Evolutionary conservation across 2,888 invertebrate species (phyloP), one percentile per base, ranked within the genome.

Genomic region (Macrostomum cliftonense): DNA sequence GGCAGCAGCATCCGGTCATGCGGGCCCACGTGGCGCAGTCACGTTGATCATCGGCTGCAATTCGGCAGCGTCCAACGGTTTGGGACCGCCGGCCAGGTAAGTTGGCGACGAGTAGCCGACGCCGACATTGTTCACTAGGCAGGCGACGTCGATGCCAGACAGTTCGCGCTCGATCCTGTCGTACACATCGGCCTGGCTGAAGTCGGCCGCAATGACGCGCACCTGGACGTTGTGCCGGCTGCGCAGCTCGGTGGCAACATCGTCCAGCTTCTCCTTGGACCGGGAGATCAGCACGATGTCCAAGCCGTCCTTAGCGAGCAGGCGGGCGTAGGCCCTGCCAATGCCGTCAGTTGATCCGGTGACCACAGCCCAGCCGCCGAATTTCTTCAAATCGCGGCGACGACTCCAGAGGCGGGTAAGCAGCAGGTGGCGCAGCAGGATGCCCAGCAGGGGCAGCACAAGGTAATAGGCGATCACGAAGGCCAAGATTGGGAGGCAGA

Each of bases 261-360:
- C 38, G 12, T 45, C 21, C 13, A 52, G 38, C 39, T 47, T 52
- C 21, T 28, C 14, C 19, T 21, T 71, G 56, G 76, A 81, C 57
- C 87, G 74, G 62, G 85, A 84, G 55, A 88, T 80, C 53, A 88
- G 75, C 49, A 84, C 78, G 47, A 87, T 68, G 68, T 82, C 84
- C 56, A 86, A 70, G 4, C 82, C 81, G 53, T 78, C 76, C 46
- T 76, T 75, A 4, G 85, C 87, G 59, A 87, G 71, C 71, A 84
- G 82, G 57, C 75, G 69, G 39, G 84, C 82, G 66, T 87, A 88
- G 56, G 83, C 82, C 71, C 80, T 82, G 43, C 87, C 87, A 63
- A 88, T 85, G 50, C 88, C 88, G 71, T 88, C 87, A 0, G 87
- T 86, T 37, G 81, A 79, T 12, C 87, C 87, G 1, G 87, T 88